Base-by-base conservation (phyloP, 37 sponge, comb jelly and placozoan species). In the Haliclona indistincta region DNA sequence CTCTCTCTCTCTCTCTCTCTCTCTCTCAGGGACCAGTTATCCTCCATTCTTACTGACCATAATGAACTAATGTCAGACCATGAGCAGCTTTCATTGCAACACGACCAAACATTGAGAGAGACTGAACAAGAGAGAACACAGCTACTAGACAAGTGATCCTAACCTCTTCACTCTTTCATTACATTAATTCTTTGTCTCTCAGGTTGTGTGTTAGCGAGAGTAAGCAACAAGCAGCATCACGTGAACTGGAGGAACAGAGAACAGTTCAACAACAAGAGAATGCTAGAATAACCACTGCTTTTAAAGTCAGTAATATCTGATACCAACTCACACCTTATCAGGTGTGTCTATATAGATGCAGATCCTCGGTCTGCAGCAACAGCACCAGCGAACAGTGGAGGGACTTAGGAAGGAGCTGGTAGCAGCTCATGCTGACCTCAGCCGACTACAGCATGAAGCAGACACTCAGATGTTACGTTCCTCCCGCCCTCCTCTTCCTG, bases 41-140 rank as follows among this genome's bases (percentile, higher is more conserved):
- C 70, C 38, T 47, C 76, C 0, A 60, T 55, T 28, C 78, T 85
- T 28, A 28, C 78, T 38, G 91, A 90, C 4, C 63, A 78, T 17
- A 83, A 90, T 41, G 91, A 90, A 38, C 67, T 90, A 0, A 72
- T 72, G 13, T 62, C 52, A 28, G 78, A 90, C 39, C 82, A 86
- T 52, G 80, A 76, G 15, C 71, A 69, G 45, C 74, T 90, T 43
- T 41, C 77, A 8, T 29, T 39, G 30, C 54, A 78, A 6, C 91
- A 90, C 44, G 73, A 81, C 15, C 77, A 81, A 70, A 54, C 85
- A 35, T 63, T 85, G 6, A 64, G 56, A 54, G 83, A 85, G 22
- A 11, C 29, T 33, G 44, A 81, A 38, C 49, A 29, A 36, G 58
- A 25, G 51, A 43, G 58, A 65, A 29, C 33, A 33, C 49, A 64